Percentiles rank a stretch among this genome's conserved stretches.
Conservation (phyloP, 1,140 invertebrate genomes). For the Telenomus remus region DNA sequence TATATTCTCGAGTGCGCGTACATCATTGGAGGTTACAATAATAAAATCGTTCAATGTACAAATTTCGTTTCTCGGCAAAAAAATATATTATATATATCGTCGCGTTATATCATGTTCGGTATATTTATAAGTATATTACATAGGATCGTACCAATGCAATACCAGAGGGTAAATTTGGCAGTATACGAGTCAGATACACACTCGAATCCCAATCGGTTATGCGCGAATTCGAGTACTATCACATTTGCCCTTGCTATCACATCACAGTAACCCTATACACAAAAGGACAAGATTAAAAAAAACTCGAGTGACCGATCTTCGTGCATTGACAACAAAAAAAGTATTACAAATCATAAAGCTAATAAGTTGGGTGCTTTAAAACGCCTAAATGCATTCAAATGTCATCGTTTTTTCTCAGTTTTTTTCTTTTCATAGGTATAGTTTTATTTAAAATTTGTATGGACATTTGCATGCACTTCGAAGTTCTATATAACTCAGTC, state of each 20-base stretch:
- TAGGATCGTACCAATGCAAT: constrained; percentile 49
- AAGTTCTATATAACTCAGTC: constrained; percentile 46
- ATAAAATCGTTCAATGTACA: constrained; percentile 49
- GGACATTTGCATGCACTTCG: constrained; percentile 9
- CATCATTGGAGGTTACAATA: constrained; percentile 38
- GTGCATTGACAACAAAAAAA: constrained; percentile 37
- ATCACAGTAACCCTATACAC: constrained; percentile 45
- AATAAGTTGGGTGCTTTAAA: constrained; percentile 50
- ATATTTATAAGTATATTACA: constrained; percentile 46
- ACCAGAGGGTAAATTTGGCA: constrained; percentile 54
- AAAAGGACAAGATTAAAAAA: constrained; percentile 17
- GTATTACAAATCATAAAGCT: constrained; percentile 47
- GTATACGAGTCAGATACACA: constrained; percentile 33
- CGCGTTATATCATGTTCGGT: constrained; percentile 13
- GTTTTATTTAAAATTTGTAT: neutral
- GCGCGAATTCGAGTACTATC: constrained; percentile 36
- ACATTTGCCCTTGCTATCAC: constrained; percentile 55
- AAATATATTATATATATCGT: constrained; percentile 34
- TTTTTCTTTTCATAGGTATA: neutral
- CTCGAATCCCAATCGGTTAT: constrained; percentile 12
- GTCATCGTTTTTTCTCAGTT: neutral
- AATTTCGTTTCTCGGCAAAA: constrained; percentile 42
- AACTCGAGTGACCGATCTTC: constrained; percentile 25
- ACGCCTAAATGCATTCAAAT: constrained; percentile 25
- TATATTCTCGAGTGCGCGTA: constrained; percentile 55